phyloP scores from a whole-genome alignment of 30 jellyfish, hydroid and myxozoan species.

The Catostylus mosaicus region DNA sequence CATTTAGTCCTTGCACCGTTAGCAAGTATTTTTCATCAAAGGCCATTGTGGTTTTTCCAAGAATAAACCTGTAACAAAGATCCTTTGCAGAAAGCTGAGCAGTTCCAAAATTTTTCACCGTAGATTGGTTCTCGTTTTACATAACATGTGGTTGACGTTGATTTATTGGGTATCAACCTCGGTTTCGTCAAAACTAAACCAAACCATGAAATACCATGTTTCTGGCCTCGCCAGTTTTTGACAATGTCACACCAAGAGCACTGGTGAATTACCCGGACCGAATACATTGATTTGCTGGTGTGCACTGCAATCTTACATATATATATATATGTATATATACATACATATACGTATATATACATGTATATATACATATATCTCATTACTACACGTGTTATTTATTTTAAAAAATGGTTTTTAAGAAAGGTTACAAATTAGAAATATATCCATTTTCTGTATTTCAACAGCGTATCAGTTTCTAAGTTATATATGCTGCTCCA shows the following conservation, averaged over 20 bases:
- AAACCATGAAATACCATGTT: not conserved
- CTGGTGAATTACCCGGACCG: not conserved
- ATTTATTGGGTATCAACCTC: conserved; percentile 10
- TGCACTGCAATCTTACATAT: not conserved
- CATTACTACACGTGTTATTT: no score
- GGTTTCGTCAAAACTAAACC: not conserved
- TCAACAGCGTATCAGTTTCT: no score
- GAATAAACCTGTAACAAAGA: not conserved
- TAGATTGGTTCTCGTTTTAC: not conserved
- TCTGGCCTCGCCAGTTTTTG: not conserved
- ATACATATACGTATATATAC: no score
- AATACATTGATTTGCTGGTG: not conserved
- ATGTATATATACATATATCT: no score
- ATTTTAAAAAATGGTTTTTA: no score
- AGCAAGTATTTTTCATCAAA: no score
- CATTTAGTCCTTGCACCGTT: no score
- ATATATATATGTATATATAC: not conserved
- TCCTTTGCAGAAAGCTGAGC: conserved; percentile 1
- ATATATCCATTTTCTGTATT: no score
- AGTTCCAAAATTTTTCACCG: not conserved
- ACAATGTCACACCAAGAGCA: no score
- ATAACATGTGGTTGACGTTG: not conserved
- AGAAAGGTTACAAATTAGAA: no score
- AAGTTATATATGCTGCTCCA: no score
- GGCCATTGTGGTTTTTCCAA: not conserved